These are phyloP conservation scores for Timema cristinae DNA, from an alignment of 2,888 invertebrate genomes.

Conservation along the genomic window DNA sequence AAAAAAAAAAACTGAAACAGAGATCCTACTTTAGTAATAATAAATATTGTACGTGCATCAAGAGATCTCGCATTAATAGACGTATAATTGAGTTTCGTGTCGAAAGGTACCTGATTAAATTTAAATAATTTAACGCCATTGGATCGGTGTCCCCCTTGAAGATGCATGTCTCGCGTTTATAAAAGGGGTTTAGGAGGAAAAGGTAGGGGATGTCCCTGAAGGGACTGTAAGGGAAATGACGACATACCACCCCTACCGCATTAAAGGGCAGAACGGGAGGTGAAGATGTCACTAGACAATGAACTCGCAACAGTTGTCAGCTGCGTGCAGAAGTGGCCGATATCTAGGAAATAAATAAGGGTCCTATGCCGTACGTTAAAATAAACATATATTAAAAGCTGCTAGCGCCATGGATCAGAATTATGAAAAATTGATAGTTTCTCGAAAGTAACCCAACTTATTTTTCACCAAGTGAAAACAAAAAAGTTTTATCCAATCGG, in stretches of 20 bases:
- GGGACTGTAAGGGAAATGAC: slow-evolving; percentile 17
- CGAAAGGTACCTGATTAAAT: slow-evolving; percentile 46
- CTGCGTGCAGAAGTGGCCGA: slow-evolving; percentile 11
- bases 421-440: too few relatives aligned
- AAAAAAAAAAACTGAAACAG: too few relatives aligned
- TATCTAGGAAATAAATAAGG: too few relatives aligned
- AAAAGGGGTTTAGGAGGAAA: slow-evolving; percentile 20
- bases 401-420: too few relatives aligned
- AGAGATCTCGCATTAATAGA: slow-evolving; percentile 41
- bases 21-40: background rate
- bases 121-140: slow-evolving; percentile 43
- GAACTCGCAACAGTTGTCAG: background rate
- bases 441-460: too few relatives aligned
- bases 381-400: too few relatives aligned
- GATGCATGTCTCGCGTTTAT: slow-evolving; percentile 29
- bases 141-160: slow-evolving; percentile 21
- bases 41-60: slow-evolving; percentile 29
- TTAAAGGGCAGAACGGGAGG: slow-evolving; percentile 2
- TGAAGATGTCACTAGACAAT: slow-evolving; percentile 13
- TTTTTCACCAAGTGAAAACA: too few relatives aligned
- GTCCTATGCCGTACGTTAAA: too few relatives aligned
- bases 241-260: slow-evolving; percentile 10
- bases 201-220: slow-evolving; percentile 16
- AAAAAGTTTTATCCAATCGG: too few relatives aligned
- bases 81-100: slow-evolving; percentile 44